phyloP scores from a whole-genome alignment of 2,888 invertebrate species.

The Torymus texanus region DNA sequence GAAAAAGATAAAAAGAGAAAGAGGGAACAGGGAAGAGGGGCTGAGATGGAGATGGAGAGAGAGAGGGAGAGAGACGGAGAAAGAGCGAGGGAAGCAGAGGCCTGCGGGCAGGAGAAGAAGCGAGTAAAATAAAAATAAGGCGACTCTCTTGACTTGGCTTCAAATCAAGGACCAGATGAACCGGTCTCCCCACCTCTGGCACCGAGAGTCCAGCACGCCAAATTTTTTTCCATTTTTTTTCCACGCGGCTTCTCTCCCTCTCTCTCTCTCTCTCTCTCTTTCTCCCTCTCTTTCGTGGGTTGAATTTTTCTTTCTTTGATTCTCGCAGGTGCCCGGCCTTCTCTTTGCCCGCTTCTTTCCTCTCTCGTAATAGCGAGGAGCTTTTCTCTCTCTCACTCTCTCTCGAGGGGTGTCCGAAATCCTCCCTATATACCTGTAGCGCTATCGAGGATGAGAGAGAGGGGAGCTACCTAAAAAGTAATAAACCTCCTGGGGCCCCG shows the following conservation, averaged over 20 bases:
- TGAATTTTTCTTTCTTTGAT: no score
- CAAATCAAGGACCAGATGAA: slow-evolving; percentile 70
- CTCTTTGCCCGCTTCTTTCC: no score
- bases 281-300: no score
- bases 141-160: slow-evolving; percentile 62
- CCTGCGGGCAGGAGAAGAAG: neutral
- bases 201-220: neutral
- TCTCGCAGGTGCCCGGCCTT: slow-evolving; percentile 63
- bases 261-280: no score
- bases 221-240: slow-evolving; percentile 51
- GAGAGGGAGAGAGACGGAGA: neutral
- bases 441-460: neutral
- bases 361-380: no score
- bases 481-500: neutral
- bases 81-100: neutral
- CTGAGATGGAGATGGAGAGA: neutral
- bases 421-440: neutral
- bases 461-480: neutral
- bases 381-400: no score
- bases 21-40: neutral
- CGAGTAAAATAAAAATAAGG: slow-evolving; percentile 64
- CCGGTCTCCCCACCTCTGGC: slow-evolving; percentile 65
- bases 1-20: slow-evolving; percentile 4
- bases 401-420: slow-evolving; percentile 54
- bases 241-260: slow-evolving; percentile 27